These are phyloP conservation scores for Etia nguti DNA, from an alignment of 2,113 vertebrate species.

Conservation along the genomic window DNA sequence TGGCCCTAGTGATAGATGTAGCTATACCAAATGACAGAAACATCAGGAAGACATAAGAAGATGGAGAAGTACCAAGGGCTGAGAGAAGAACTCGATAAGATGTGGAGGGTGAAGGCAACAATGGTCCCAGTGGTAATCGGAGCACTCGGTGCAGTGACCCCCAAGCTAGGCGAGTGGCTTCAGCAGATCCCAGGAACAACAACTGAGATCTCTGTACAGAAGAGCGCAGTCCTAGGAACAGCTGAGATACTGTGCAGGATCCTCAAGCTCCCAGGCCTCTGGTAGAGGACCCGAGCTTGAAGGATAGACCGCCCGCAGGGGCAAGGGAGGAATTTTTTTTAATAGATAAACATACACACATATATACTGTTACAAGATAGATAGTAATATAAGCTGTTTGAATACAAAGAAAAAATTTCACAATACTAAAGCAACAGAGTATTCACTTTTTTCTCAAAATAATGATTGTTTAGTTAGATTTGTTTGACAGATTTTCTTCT, in stretches of 20 bases:
- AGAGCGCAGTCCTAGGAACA: not conserved
- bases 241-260: not conserved
- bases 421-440: not conserved
- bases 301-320: not conserved
- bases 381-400: not conserved
- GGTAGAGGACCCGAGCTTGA: not conserved
- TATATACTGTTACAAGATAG: not conserved
- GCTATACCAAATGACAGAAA: not conserved
- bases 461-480: not conserved
- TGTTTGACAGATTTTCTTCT: not conserved
- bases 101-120: not conserved
- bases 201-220: not conserved
- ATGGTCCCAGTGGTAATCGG: not conserved
- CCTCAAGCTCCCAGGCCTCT: not conserved
- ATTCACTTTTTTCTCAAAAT: not conserved
- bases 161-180: accelerated
- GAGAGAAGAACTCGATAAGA: not conserved
- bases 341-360: too few relatives aligned
- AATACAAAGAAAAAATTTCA: not conserved
- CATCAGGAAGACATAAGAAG: not conserved
- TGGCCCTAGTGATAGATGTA: not conserved
- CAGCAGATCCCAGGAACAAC: not conserved
- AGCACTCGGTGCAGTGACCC: not conserved
- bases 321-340: not conserved
- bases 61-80: not conserved